Evolutionary conservation across 2,113 vertebrate genomes (phyloP), one percentile per base, ranked within the genome.

Genomic region (Labrus mixtus): DNA sequence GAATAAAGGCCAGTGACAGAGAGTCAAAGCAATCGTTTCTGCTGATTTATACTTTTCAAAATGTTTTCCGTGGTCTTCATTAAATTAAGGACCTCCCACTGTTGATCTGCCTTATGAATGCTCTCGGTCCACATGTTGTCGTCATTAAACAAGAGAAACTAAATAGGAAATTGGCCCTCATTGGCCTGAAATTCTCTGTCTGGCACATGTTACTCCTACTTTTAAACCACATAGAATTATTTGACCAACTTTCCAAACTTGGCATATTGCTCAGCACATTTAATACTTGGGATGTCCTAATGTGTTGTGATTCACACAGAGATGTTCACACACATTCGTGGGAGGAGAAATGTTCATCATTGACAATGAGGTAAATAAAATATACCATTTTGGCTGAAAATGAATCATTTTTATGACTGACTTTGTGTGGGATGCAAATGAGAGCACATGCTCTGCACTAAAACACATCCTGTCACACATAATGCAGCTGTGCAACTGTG

Each of bases 11-110:
- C 45, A 37, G 36, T 79, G 68, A 85, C 65, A 53, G 63, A 62
- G 6, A 80, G 61, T 54, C 69, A 74, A 84, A 64, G 37, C 36
- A 10, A 2, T 53, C 6, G 9, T 85, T 88, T 89, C 58, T 87
- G 76, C 75, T 88, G 70, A 84, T 65, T 23, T 64, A 56, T 70
- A 69, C 53, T 77, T 83, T 45, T 41, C n/a, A 65, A 43, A 50
- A 72, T 37, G 54, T 17, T 46, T 45, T 13, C 23, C 22, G 39
- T 59, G 13, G 56, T 58, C 65, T 74, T 3, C 33, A 64, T 41
- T 36, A 0, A 0, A 73, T 39, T 23, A 45, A 41, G 50, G 36
- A 54, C 37, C 39, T 39, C 19, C 36, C 22, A 53, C 5, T 41
- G 7, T 25, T 9, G 9, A 1, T 39, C 20, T 62, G 4, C 54